These are phyloP conservation scores for Nemurella pictetii DNA, from an alignment of 2,888 invertebrate genomes.

Conservation along the genomic window DNA sequence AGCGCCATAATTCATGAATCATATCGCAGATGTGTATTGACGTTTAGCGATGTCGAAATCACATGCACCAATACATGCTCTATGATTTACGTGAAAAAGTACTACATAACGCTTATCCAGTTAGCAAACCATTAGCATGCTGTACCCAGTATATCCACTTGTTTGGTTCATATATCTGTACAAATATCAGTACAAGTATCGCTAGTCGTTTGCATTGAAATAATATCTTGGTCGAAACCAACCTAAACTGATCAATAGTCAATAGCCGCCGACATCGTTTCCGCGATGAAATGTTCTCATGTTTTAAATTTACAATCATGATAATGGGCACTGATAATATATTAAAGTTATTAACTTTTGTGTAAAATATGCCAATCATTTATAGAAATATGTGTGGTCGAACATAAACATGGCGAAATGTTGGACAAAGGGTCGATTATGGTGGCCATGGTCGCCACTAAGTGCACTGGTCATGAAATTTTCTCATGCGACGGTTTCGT, in stretches of 20 bases:
- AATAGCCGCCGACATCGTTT: neutral
- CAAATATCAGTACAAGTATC: neutral
- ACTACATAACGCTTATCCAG: neutral
- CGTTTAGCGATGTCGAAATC: neutral
- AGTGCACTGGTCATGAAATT: neutral
- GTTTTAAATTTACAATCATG: neutral
- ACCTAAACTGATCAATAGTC: neutral
- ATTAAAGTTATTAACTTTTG: neutral
- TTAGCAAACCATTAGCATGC: neutral
- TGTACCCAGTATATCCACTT: neutral
- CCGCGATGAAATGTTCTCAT: neutral
- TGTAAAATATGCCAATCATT: neutral
- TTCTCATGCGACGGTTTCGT: neutral
- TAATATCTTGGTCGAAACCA: neutral
- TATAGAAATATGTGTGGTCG: too few species aligned
- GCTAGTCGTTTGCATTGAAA: neutral
- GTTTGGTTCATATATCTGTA: neutral
- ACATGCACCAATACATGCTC: neutral
- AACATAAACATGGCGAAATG: too few species aligned
- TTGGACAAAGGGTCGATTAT: too few species aligned
- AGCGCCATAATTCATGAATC: conserved; percentile 4
- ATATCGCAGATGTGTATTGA: neutral
- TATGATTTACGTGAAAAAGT: neutral
- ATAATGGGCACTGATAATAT: neutral
- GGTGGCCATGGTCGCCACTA: too few species aligned